Percentiles rank a stretch among this genome's conserved stretches.
phyloP scores from a whole-genome alignment of 2,113 vertebrate species.

The Symphodus melops region DNA sequence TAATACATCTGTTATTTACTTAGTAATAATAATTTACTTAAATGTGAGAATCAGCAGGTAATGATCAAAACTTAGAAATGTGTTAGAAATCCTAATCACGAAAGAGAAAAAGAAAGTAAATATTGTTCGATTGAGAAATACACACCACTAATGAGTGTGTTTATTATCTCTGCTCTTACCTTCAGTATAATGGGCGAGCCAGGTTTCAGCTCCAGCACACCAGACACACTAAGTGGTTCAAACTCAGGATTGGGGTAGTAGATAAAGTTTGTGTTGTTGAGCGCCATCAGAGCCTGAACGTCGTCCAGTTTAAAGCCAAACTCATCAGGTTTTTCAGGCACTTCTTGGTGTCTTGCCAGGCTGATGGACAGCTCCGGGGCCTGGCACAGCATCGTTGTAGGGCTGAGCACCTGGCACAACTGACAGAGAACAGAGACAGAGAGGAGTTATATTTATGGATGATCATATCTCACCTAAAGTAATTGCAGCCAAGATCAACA shows the following conservation, averaged over 20 bases:
- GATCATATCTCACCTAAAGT: neutral
- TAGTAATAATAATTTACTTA: too few relatives aligned
- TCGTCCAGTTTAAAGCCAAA: constrained; percentile 98
- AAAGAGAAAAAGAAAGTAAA: too few relatives aligned
- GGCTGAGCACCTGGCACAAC: constrained; percentile 91
- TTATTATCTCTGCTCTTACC: constrained; percentile 76
- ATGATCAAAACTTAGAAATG: too few relatives aligned
- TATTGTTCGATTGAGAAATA: too few relatives aligned
- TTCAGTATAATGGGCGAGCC: constrained; percentile 97
- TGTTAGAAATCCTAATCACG: too few relatives aligned
- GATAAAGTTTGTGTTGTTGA: constrained; percentile 95
- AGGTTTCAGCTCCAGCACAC: constrained; percentile 95
- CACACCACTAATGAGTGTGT: neutral
- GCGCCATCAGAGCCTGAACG: constrained; percentile 90
- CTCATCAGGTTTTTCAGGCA: constrained; percentile 90
- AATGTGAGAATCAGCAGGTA: too few relatives aligned
- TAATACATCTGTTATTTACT: too few relatives aligned
- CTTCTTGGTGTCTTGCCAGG: constrained; percentile 85
- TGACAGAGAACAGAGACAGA: constrained; percentile 54
- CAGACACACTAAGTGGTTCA: constrained; percentile 90
- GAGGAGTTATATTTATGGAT: neutral
- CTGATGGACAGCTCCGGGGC: constrained; percentile 90
- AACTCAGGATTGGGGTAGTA: constrained; percentile 97
- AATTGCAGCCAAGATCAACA: neutral
- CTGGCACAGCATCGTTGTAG: constrained; percentile 94